These are phyloP conservation scores for Drosophila mimetica DNA, from an alignment of 2,888 invertebrate genomes.

Conservation along the genomic window DNA sequence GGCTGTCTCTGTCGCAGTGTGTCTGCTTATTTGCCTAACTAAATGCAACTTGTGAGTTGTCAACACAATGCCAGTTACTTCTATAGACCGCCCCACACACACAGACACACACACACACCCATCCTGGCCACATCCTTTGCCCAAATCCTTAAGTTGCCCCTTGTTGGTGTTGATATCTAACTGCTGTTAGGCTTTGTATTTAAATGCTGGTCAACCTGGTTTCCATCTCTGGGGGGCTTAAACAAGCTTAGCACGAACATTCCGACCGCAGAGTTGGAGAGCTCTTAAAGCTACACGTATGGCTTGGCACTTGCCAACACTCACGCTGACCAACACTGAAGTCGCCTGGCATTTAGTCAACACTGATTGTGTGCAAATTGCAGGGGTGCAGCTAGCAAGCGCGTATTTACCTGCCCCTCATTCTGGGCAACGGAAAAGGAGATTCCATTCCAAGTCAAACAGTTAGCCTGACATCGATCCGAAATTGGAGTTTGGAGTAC, in stretches of 20 bases:
- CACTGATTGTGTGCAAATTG: slow-evolving; percentile 23
- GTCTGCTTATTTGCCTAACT: slow-evolving; percentile 73
- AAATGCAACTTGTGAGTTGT: slow-evolving; percentile 79
- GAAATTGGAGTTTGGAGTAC: slow-evolving; percentile 12
- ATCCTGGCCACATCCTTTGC: slow-evolving; percentile 12
- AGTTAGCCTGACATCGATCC: slow-evolving; percentile 34
- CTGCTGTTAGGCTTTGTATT: slow-evolving; percentile 45
- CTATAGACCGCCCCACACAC: not conserved
- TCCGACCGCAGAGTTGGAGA: slow-evolving; percentile 1
- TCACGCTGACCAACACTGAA: slow-evolving; percentile 11
- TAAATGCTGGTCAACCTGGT: slow-evolving; percentile 35
- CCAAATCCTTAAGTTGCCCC: slow-evolving; percentile 11
- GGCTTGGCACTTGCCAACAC: slow-evolving; percentile 1
- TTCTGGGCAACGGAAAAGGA: slow-evolving; percentile 1
- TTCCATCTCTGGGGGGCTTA: not conserved
- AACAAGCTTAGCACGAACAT: not conserved
- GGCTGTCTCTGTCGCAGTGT: slow-evolving; percentile 24
- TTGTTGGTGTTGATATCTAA: slow-evolving; percentile 49
- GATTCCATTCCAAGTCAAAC: slow-evolving; percentile 28
- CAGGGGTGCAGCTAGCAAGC: not conserved
- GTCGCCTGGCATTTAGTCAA: slow-evolving; percentile 27
- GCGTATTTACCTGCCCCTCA: not conserved
- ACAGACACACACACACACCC: not conserved
- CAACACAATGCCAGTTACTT: slow-evolving; percentile 60
- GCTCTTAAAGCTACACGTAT: slow-evolving; percentile 3